phyloP scores from a whole-genome alignment of 2,888 invertebrate genomes.

The Chirona hameri region DNA sequence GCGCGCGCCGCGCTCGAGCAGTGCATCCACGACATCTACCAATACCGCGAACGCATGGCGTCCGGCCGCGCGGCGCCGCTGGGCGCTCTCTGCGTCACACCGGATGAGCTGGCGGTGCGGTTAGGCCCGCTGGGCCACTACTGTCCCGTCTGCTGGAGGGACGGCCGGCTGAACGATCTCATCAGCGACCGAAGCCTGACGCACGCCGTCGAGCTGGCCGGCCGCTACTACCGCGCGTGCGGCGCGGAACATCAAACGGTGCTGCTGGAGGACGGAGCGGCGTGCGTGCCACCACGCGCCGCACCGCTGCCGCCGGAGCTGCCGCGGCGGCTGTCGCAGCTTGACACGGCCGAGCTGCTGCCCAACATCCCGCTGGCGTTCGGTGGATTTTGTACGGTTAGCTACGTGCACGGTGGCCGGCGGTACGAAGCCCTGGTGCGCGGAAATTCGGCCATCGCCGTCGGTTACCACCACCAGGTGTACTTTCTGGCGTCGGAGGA shows the following conservation, averaged over 20 bases:
- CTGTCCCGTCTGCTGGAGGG: slow-evolving; percentile 1
- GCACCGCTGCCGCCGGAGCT: slow-evolving; percentile 2
- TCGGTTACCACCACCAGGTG: not conserved
- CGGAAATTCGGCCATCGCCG: not conserved
- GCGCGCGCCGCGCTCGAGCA: not conserved
- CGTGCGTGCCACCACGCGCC: not conserved
- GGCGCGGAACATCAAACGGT: not conserved
- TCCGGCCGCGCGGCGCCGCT: not conserved
- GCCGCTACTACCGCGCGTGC: slow-evolving; percentile 6
- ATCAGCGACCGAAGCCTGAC: not conserved
- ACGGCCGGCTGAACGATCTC: not conserved
- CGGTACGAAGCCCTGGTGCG: not conserved
- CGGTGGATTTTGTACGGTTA: slow-evolving; percentile 3
- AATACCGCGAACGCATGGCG: not conserved
- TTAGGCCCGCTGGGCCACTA: not conserved
- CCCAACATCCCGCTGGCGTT: not conserved
- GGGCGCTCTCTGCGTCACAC: not conserved
- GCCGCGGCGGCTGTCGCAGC: not conserved
- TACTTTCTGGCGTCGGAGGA: not conserved
- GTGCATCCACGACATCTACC: not conserved
- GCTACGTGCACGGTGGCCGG: not conserved
- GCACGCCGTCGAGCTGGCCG: slow-evolving; percentile 3
- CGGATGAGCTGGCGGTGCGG: not conserved
- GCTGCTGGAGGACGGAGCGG: not conserved
- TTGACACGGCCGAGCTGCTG: not conserved